These are phyloP conservation scores for Bimastos eiseni DNA, from an alignment of 2,888 invertebrate genomes.

Conservation along the genomic window DNA sequence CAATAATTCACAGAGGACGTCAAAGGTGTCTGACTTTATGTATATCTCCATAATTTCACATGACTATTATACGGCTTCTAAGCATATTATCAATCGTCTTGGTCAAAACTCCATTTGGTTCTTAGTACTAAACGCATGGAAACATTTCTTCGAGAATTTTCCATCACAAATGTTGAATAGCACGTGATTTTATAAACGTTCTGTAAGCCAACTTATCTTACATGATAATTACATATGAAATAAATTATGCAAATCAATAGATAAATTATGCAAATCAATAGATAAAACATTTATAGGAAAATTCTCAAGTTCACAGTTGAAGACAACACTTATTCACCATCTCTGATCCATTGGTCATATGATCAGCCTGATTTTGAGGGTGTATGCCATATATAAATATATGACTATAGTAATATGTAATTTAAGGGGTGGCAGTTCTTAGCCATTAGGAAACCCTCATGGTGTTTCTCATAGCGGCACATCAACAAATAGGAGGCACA, in stretches of 20 bases:
- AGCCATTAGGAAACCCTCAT: neutral
- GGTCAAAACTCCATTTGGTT: neutral
- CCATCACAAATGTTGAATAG: neutral
- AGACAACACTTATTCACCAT: neutral
- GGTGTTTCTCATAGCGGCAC: neutral
- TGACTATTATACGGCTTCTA: neutral
- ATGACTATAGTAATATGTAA: neutral
- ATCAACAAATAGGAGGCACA: neutral
- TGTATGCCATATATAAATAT: neutral
- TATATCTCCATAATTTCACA: neutral
- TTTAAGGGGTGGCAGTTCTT: neutral
- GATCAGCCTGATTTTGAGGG: neutral
- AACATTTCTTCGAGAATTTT: neutral
- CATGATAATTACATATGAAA: neutral
- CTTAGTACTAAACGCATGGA: neutral
- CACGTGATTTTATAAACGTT: neutral
- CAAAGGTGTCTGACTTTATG: neutral
- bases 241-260: neutral
- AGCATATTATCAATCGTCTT: no score
- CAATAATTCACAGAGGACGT: neutral
- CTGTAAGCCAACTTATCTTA: neutral
- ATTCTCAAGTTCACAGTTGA: neutral
- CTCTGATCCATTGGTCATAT: neutral
- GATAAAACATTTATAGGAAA: neutral
- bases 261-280: neutral